Conservation (phyloP, 35 echinoderm and acorn worm genomes). For the Lytechinus pictus region DNA sequence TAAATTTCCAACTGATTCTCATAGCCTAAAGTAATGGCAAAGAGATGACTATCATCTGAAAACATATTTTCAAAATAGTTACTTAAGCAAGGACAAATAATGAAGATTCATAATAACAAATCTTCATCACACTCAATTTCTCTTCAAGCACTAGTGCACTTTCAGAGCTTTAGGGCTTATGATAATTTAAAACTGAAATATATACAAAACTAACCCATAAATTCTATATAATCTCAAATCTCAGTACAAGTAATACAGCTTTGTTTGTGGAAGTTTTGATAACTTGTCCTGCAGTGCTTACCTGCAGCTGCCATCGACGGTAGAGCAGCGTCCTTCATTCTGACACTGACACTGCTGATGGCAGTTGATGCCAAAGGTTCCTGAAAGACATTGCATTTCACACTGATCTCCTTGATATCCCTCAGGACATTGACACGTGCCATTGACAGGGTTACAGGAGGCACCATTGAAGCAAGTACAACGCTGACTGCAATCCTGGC, state of each 20-base stretch:
- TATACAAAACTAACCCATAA: too few relatives aligned
- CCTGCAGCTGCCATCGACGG: conserved; percentile 80
- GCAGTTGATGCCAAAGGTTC: conserved; percentile 74
- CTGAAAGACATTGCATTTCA: conserved; percentile 69
- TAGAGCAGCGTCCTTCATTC: conserved; percentile 81
- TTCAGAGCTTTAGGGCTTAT: too few relatives aligned
- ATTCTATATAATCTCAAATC: too few relatives aligned
- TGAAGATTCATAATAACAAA: too few relatives aligned
- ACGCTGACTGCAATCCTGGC: conserved; percentile 56
- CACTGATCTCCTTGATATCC: conserved; percentile 81
- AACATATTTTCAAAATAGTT: too few relatives aligned
- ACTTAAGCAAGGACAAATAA: too few relatives aligned
- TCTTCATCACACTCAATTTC: too few relatives aligned
- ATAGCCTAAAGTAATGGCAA: too few relatives aligned
- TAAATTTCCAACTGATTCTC: background rate
- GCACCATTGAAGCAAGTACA: conserved; percentile 86
- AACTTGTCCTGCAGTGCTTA: conserved; percentile 25
- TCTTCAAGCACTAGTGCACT: too few relatives aligned
- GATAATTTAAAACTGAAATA: too few relatives aligned
- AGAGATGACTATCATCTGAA: background rate
- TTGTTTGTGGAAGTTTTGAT: too few relatives aligned
- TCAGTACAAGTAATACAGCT: too few relatives aligned
- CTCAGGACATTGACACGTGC: conserved; percentile 70
- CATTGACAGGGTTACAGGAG: conserved; percentile 68
- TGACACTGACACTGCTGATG: conserved; percentile 67